Base-by-base conservation (phyloP, 2,888 invertebrate genomes). In the Mellilla xanthometata region DNA sequence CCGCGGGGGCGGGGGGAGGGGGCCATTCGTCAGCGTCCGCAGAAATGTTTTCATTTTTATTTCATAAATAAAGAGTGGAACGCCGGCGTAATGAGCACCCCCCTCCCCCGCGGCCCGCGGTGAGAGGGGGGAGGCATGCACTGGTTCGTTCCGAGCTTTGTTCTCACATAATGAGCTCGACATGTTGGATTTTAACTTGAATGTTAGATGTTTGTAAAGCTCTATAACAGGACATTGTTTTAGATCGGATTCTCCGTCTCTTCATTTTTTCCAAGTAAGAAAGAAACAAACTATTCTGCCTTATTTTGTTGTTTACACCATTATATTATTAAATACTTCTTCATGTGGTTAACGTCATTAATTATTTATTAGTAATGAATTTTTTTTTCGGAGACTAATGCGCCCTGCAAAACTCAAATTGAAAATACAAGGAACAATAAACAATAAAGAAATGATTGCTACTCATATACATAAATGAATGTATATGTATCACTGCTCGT, bases 1-100 rank as follows among this genome's bases (percentile, higher is more conserved):
- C 27, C 49, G 30, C 6, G 11, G 33, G 46, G 39, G 28, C 45
- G 48, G 56, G 50, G 6, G 27, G 29, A 26, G 34, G 8, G 48
- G 63, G 66, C 70, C 73, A 78, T 79, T 78, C 81, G 80, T 87
- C 88, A 83, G 82, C 76, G 72, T 76, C 76, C 70, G 65, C 71
- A 81, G 72, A 81, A 84, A 85, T 85, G 85, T 88, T 88, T 85
- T 83, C 85, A 86, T 86, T 86, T 86, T 87, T 87, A 87, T 87
- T 85, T 86, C 81, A 87, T 87, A 87, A 85, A 59, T 84, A 85
- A 85, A 78, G 78, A 79, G 79, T 71, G 72, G 76, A 76, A 81
- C 82, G 76, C 72, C 68, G 53, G 49, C 65, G 77, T 86, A 81
- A 85, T 83, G 81, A 84, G 82, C 26, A 40, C 30, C 39, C 15